A percentile compares a stretch with the other conserved stretches of the same genome.
Conservation (phyloP, 2,113 vertebrate genomes). For the Spea bombifrons region DNA sequence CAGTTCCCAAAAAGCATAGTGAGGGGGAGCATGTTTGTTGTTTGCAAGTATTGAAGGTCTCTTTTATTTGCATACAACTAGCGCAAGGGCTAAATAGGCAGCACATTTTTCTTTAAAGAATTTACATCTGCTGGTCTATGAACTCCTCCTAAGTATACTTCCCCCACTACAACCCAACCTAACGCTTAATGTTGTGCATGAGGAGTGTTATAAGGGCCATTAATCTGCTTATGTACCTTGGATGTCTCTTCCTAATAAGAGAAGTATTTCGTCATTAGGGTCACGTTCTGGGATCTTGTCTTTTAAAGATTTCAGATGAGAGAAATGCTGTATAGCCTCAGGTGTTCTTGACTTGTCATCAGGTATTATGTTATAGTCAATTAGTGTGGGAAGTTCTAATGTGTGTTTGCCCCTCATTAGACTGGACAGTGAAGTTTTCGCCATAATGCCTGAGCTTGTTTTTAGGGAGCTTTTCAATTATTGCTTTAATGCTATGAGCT, state of each 20-base stretch:
- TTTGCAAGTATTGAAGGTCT: neutral
- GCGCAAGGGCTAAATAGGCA: neutral
- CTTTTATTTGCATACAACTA: neutral
- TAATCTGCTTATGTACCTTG: constrained; percentile 25
- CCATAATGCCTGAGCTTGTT: neutral
- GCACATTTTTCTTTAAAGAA: neutral
- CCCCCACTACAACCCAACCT: constrained; percentile 28
- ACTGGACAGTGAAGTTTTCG: neutral
- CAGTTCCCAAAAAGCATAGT: neutral
- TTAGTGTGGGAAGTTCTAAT: constrained; percentile 1
- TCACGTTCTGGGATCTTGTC: neutral
- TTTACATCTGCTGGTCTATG: neutral
- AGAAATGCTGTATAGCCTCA: neutral
- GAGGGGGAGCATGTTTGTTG: neutral
- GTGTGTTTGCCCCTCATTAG: neutral
- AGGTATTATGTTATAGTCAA: too few relatives aligned
- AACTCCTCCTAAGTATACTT: constrained; percentile 19
- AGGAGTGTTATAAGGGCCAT: constrained; percentile 21
- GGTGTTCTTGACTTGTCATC: neutral
- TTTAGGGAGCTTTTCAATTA: neutral
- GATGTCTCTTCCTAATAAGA: constrained; percentile 35
- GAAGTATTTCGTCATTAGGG: constrained; percentile 21
- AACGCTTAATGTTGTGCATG: constrained; percentile 26
- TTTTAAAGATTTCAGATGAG: neutral
- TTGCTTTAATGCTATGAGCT: neutral